Evolutionary conservation across 2,113 vertebrate species (phyloP).

Genomic region (Edolisoma coerulescens): DNA sequence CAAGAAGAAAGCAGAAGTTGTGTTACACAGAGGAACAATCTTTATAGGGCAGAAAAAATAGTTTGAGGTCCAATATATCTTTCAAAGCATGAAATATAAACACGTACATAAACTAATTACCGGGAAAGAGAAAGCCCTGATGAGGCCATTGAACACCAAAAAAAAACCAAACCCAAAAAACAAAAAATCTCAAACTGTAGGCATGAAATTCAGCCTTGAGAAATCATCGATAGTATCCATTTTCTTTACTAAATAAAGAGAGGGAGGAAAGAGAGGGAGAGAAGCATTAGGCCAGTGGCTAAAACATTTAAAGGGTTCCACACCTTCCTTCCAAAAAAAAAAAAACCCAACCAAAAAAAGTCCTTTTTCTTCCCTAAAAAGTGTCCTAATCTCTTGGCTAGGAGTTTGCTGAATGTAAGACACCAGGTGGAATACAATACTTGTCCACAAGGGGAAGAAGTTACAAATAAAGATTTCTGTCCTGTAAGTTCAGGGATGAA

Average conservation of each 20-base stretch:
- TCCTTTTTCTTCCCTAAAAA: neutral
- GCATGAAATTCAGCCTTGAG: neutral
- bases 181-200: neutral
- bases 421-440: neutral
- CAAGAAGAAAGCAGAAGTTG: neutral
- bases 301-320: neutral
- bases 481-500: neutral
- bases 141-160: neutral
- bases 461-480: neutral
- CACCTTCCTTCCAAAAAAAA: neutral
- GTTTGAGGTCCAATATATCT: neutral
- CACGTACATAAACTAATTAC: neutral
- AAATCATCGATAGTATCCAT: neutral
- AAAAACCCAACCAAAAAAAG: no score
- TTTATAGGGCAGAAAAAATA: neutral
- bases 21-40: neutral
- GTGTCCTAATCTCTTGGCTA: neutral
- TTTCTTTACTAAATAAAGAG: neutral
- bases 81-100: neutral
- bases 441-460: neutral
- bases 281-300: neutral
- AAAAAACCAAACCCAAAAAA: no score
- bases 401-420: neutral
- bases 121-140: neutral
- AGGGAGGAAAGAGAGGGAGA: accelerated